Base-by-base conservation (phyloP, 2,888 invertebrate genomes). In the Beris morrisii region DNA sequence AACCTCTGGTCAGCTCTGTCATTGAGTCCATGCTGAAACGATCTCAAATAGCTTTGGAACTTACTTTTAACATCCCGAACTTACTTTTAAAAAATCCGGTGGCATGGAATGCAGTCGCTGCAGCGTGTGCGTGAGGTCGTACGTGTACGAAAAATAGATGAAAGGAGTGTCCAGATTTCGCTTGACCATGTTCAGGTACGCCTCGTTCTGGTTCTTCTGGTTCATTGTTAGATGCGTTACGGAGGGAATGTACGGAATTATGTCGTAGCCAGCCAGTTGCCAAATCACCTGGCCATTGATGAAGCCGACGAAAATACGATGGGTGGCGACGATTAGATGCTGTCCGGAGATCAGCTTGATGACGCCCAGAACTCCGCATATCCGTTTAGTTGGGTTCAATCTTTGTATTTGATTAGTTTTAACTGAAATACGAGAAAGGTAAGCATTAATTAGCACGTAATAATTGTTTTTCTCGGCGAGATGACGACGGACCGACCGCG, bases 71-170 rank as follows among this genome's bases (percentile, higher is more conserved):
- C 31, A 31, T 11, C 31, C 15, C 9, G 30, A 30, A 56, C 59
- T 63, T 72, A 88, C 88, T 81, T 85, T 87, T 70, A 91, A 84
- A 78, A 94, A 95, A 72, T 93, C 93, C 0, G 92, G 89, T 0
- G 91, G 86, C 64, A 92, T 91, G 64, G 90, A 89, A 74, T 92
- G 90, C 70, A 96, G 83, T 70, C 95, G 83, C 79, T 99, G 97
- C 78, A 95, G 84, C 0, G 93, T 87, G 79, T 97, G 96, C 30
- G 95, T 94, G 65, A 99, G 81, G 81, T 99, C 98, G 76, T 94
- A 95, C 1, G 92, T 90, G 74, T 95, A 93, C 13, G 96, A 97
- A 82, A 94, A 98, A 82, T 97, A 99, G 73, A 93, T 92, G 74
- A 89, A 88, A 1, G 95, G 93, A 1, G 92, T 91, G 46, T 88